Percentiles rank a stretch among this genome's conserved stretches.
phyloP scores from a whole-genome alignment of 2,888 invertebrate genomes.

The Mellilla xanthometata region DNA sequence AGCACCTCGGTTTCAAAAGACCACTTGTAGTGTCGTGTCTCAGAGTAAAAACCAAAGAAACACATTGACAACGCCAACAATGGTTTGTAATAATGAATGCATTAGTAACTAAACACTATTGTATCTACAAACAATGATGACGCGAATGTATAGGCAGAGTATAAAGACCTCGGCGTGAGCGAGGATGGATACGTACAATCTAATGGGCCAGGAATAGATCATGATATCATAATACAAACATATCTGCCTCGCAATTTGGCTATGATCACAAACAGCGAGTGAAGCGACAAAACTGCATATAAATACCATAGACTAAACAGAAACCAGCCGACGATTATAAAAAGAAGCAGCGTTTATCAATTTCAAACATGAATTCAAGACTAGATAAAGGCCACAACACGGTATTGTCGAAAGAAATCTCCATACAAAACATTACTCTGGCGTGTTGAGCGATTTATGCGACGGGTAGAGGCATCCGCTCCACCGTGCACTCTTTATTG shows the following conservation, averaged over 20 bases:
- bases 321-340: conserved; percentile 37
- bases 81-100: conserved; percentile 53
- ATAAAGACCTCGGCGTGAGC: conserved; percentile 61
- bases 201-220: conserved; percentile 65
- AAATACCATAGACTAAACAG: conserved; percentile 20
- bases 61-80: conserved; percentile 45
- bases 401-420: conserved; percentile 79
- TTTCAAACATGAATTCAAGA: conserved; percentile 74
- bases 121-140: conserved; percentile 52
- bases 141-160: conserved; percentile 45
- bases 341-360: conserved; percentile 60
- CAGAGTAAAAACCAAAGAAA: conserved; percentile 50
- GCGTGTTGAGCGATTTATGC: conserved; percentile 79
- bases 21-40: conserved; percentile 71
- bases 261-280: conserved; percentile 33
- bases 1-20: conserved; percentile 64
- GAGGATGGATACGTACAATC: conserved; percentile 52
- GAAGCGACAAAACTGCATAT: conserved; percentile 19
- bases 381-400: conserved; percentile 77
- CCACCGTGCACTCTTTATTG: conserved; percentile 70
- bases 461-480: conserved; percentile 62
- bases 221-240: conserved; percentile 75
- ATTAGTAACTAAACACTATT: conserved; percentile 49
- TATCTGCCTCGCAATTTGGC: conserved; percentile 50
- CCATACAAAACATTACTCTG: conserved; percentile 81